Evolutionary conservation across 1,140 invertebrate genomes (phyloP), one percentile per base, ranked within the genome.

Genomic region (Calosoma granatense): DNA sequence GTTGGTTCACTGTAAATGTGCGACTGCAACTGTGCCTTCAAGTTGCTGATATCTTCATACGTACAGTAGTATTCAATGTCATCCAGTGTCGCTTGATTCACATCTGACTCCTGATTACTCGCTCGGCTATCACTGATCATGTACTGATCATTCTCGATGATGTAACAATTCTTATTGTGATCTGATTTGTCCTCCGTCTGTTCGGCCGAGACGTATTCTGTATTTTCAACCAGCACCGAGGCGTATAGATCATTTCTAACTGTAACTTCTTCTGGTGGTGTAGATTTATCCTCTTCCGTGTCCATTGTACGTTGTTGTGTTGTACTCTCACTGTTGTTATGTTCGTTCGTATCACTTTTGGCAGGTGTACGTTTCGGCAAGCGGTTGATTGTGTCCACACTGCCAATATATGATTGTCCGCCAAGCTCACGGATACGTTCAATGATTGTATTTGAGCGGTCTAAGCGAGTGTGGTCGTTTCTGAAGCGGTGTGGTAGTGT

Each of bases 341-440:
- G 59, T n/a, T n/a, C n/a, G n/a, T n/a, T n/a, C n/a, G n/a, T n/a
- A n/a, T n/a, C 19, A 60, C 17, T 23, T 60, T 60, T 3, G 59
- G 59, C 19, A 51, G 53, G 6, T 19, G 4, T 53, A 2, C 21
- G 53, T 39, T 20, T 39, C 21, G 22, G 17, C 15, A 47, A 43
- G 39, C 58, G 52, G 1, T 39, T 53, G 12, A 63, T 63, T 3
- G 56, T 23, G 9, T 55, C 47, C 9, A 60, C 20, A 43, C 57
- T 59, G n/a, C 60, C 57, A 52, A 60, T 55, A 55, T 64, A 62
- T 3, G 58, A 55, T 22, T 64, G 61, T 9, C 62, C 64, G n/a
- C 66, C 65, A 1, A 65, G 41, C 58, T 61, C 63, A 39, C 64
- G 62, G 20, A 67, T 52, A 36, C 62, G 61, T 12, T 64, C 57